Base-by-base conservation (phyloP, 2,113 vertebrate genomes). In the Corythoichthys haematopterus region DNA sequence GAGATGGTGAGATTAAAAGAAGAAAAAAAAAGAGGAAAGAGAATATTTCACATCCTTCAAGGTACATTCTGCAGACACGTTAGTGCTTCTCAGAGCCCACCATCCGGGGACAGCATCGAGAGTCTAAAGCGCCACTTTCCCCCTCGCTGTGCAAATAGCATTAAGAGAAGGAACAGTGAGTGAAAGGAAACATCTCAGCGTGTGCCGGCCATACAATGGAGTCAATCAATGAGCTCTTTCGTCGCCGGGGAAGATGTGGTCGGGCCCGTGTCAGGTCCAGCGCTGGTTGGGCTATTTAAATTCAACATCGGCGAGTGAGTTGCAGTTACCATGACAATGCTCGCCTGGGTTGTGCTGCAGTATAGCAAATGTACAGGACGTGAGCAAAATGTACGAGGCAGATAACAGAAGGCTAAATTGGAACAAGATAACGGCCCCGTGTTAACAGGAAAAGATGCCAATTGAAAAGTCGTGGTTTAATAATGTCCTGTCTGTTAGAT, bases 31-130 rank as follows among this genome's bases (percentile, higher is more conserved):
- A 84, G 88, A 91, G 86, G 91, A 86, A 79, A 87, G 78, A 87
- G 43, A 45, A 87, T 81, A 93, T 93, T 93, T 94, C 92, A 95
- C 93, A 95, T 96, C 95, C 95, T 96, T 97, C 95, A 96, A 93
- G 91, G 94, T 93, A 91, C 90, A 91, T 88, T 93, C 92, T 94
- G 94, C 93, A 92, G 92, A 92, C 88, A 92, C 80, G 86, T 86
- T 83, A 91, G 85, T 89, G 88, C 82, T 80, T 88, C 81, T 85
- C 70, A 84, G 83, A 88, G 91, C 87, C 93, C 95, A 96, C 94
- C 91, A 93, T 95, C 94, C 82, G 94, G 95, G 95, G 95, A 96
- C 94, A 88, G 88, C 76, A 89, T 90, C 13, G 83, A 90, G 93
- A 94, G 92, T 88, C 91, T 86, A 91, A 90, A 89, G 85, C 87